Evolutionary conservation across 2,888 invertebrate genomes (phyloP), one percentile per base, ranked within the genome.

Genomic region (Nomada ruficornis): DNA sequence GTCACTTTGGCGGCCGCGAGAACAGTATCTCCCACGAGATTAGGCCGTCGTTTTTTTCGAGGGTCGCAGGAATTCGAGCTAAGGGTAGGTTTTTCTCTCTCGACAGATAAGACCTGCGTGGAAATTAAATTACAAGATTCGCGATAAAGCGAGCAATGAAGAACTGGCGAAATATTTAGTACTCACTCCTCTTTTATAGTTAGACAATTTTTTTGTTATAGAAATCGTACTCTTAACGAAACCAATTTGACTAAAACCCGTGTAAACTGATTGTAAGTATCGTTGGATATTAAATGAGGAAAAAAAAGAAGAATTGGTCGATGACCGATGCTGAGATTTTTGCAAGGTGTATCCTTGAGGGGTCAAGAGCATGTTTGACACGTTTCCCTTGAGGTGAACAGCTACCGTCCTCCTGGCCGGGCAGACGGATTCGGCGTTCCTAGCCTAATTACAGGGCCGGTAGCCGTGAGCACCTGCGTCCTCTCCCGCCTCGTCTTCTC

Each of bases 371-470:
- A 65, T 62, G 77, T 83, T 88, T 84, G 83, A 88, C 88, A 77
- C 83, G 82, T 86, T 84, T 85, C 84, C 78, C 72, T 88, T 80
- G 75, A 86, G 82, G 77, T 80, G 84, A 77, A 59, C 86, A 72
- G 86, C 89, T 89, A 89, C 88, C 86, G 88, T 86, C 85, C 76
- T 77, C 76, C 80, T 76, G 77, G 62, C 50, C 70, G 74, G 60
- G 72, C 85, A 83, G 82, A 88, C 80, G 84, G 78, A 89, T 89
- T 90, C 90, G 90, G 90, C 90, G 80, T 90, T 78, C 89, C 87
- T 90, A 90, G 90, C 90, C 87, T 90, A 90, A 90, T 90, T 90
- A 90, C 90, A 90, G 89, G 90, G 90, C 90, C 5, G 52, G 79
- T 67, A 79, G 83, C 83, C 85, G 68, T 72, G 85, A 83, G 82